Evolutionary conservation across 2,888 invertebrate genomes (phyloP), one percentile per base, ranked within the genome.

Genomic region (Andrena marginata): DNA sequence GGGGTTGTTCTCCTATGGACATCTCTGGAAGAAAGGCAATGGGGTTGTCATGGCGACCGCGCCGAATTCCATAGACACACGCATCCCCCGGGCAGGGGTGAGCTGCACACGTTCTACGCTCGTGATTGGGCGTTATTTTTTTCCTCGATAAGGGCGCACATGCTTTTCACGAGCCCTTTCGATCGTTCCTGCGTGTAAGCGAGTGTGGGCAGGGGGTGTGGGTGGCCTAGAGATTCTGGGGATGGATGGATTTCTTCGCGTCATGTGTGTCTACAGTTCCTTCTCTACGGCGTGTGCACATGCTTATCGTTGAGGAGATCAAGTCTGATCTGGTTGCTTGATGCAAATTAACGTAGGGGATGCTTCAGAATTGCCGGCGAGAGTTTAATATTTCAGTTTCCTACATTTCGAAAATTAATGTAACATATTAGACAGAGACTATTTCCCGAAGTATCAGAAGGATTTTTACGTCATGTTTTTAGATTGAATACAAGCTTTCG

Each of bases 111-210:
- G 88, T 89, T 85, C 90, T 88, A 87, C 89, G 91, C 78, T 87
- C 89, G 92, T 92, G 92, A 93, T 93, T 93, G 93, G 93, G 87
- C 91, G 92, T 91, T 91, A 92, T 92, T 93, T 92, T 80, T 87
- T 91, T 90, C 90, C 48, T 88, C 92, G 91, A 92, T 92, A 92
- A 92, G 92, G 91, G 90, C 89, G 90, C 90, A 91, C 89, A 89
- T 87, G 89, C 87, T 85, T 88, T 76, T 80, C 72, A 80, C 86
- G 76, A 78, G 77, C 70, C 77, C 64, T 77, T 78, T 79, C 80
- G 74, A 77, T 67, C 78, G 74, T 78, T 71, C 64, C 68, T 69
- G 48, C 31, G 56, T 62, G 65, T 13, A 56, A 51, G 73, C 54
- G 74, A 63, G 59, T 59, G 23, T 20, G 51, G 23, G 48, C 35